These are phyloP conservation scores for Lampris incognitus DNA, from an alignment of 2,113 vertebrate species.

Conservation along the genomic window DNA sequence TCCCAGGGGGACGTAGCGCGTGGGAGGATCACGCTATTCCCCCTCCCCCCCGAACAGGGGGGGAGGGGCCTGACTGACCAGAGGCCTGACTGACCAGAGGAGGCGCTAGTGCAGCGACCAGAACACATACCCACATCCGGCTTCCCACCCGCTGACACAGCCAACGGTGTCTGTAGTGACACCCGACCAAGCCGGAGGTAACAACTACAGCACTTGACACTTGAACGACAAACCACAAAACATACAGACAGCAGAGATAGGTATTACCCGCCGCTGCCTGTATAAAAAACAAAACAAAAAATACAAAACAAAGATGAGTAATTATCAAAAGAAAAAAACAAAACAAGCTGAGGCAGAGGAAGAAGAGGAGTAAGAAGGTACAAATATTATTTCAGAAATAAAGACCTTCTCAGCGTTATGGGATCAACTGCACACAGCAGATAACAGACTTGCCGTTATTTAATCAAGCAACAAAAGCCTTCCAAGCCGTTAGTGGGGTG, in stretches of 20 bases:
- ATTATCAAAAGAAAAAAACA: neutral
- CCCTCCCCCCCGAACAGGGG: too few relatives aligned
- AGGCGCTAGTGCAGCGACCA: too few relatives aligned
- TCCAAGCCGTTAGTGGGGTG: conserved; percentile 37
- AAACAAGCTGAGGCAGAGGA: neutral
- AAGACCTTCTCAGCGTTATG: neutral
- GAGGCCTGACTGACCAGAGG: too few relatives aligned
- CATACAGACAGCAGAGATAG: neutral
- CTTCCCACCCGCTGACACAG: too few relatives aligned
- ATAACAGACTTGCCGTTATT: conserved; percentile 33
- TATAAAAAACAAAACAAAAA: neutral
- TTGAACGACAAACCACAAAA: conserved; percentile 1
- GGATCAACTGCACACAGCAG: conserved; percentile 30
- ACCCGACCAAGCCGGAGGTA: neutral
- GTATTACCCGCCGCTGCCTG: neutral
- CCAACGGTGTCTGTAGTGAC: too few relatives aligned
- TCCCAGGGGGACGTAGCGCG: too few relatives aligned
- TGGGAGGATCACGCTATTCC: too few relatives aligned
- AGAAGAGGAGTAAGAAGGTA: neutral
- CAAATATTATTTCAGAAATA: neutral
- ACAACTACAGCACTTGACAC: neutral
- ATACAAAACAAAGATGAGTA: neutral
- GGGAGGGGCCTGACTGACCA: too few relatives aligned
- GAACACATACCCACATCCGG: too few relatives aligned
- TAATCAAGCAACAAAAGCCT: conserved; percentile 41